These are phyloP conservation scores for Camelus dromedarius DNA, from an alignment of 2,113 vertebrate genomes.

Conservation along the genomic window DNA sequence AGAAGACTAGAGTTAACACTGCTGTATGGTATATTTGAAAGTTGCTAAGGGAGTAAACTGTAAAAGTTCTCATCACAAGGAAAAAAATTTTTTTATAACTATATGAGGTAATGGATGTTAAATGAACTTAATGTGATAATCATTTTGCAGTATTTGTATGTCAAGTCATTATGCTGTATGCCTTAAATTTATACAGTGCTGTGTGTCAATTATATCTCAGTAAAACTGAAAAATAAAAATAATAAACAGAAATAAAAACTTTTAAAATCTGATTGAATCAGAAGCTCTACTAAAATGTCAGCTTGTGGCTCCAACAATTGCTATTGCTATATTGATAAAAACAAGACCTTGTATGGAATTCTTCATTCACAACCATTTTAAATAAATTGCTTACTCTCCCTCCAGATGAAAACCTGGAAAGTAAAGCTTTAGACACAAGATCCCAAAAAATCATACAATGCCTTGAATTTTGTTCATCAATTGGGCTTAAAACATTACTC, in stretches of 20 bases:
- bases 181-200: neutral
- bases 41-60: neutral
- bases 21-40: neutral
- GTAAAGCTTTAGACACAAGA: neutral
- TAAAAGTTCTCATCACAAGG: neutral
- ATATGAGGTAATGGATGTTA: neutral
- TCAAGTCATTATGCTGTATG: neutral
- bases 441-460: neutral
- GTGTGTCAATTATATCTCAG: neutral
- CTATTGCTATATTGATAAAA: neutral
- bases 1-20: neutral
- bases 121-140: neutral
- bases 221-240: slow-evolving; percentile 30
- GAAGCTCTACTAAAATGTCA: neutral
- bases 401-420: slow-evolving; percentile 46
- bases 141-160: neutral
- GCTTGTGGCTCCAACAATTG: neutral
- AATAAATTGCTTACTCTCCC: slow-evolving; percentile 19
- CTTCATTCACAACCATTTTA: slow-evolving; percentile 40
- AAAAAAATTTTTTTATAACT: neutral
- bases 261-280: neutral
- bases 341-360: neutral
- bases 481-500: neutral
- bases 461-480: slow-evolving; percentile 43
- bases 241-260: neutral